These are phyloP conservation scores for Drosophila tanythrix DNA, from an alignment of 2,888 invertebrate genomes.

Conservation along the genomic window DNA sequence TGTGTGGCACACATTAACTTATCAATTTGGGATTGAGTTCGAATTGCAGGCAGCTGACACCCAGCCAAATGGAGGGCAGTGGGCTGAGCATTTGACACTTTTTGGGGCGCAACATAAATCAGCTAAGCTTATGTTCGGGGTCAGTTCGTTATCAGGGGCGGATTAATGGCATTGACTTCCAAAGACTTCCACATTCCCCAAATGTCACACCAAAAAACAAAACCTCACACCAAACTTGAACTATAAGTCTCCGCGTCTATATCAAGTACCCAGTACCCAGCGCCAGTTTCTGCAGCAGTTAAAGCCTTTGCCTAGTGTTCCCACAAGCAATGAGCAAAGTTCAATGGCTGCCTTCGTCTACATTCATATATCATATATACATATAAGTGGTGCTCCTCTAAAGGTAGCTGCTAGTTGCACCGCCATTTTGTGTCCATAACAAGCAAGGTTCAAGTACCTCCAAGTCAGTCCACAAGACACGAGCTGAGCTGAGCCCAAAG, in stretches of 20 bases:
- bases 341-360: constrained; percentile 64
- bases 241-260: constrained; percentile 1
- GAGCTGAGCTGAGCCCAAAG: constrained; percentile 37
- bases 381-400: constrained; percentile 31
- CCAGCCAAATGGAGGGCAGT: constrained; percentile 67
- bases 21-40: constrained; percentile 77
- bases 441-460: constrained; percentile 76
- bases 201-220: constrained; percentile 1
- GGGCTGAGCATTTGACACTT: constrained; percentile 71
- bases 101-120: constrained; percentile 72
- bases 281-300: neutral
- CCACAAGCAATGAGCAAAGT: constrained; percentile 39
- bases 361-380: constrained; percentile 63
- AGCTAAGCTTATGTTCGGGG: constrained; percentile 58
- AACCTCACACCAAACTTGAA: constrained; percentile 20
- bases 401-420: constrained; percentile 46
- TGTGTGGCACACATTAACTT: constrained; percentile 63
- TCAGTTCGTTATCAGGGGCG: constrained; percentile 33
- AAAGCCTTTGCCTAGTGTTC: constrained; percentile 31
- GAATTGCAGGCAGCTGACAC: constrained; percentile 76
- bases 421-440: constrained; percentile 68
- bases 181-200: constrained; percentile 7
- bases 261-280: neutral
- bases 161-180: constrained; percentile 35
- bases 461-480: constrained; percentile 23